These are phyloP conservation scores for Protobothrops flavoviridis DNA, from an alignment of 2,113 vertebrate species.

Conservation along the genomic window DNA sequence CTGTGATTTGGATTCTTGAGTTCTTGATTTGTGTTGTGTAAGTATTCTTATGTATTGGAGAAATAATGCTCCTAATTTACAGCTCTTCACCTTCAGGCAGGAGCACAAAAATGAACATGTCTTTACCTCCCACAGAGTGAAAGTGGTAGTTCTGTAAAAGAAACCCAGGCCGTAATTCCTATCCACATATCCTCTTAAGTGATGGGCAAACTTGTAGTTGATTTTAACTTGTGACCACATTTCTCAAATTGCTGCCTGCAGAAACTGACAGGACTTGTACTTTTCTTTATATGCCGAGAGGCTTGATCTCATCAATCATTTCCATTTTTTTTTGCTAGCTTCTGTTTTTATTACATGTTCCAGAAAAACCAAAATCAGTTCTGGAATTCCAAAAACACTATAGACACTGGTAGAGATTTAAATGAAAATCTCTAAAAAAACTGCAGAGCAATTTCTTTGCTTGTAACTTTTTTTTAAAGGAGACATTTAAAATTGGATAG, in stretches of 20 bases:
- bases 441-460: background rate
- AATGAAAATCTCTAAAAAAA: background rate
- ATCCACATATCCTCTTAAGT: background rate
- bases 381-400: background rate
- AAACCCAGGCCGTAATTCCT: background rate
- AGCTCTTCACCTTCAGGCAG: background rate
- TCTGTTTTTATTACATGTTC: background rate
- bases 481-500: background rate
- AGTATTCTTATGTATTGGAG: background rate
- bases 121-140: background rate
- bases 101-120: fast-evolving
- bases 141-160: background rate
- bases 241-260: background rate
- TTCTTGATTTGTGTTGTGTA: background rate
- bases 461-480: background rate
- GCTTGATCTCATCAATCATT: background rate
- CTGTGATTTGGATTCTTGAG: background rate
- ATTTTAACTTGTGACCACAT: background rate
- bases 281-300: background rate
- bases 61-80: background rate
- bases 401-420: background rate
- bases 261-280: background rate
- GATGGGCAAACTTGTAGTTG: background rate
- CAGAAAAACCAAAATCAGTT: background rate
- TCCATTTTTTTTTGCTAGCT: background rate